Evolutionary conservation across 2,797 vertebrate species (phyloP), one percentile per base, ranked within the genome.

Genomic region (Melanotaenia nigrans): DNA sequence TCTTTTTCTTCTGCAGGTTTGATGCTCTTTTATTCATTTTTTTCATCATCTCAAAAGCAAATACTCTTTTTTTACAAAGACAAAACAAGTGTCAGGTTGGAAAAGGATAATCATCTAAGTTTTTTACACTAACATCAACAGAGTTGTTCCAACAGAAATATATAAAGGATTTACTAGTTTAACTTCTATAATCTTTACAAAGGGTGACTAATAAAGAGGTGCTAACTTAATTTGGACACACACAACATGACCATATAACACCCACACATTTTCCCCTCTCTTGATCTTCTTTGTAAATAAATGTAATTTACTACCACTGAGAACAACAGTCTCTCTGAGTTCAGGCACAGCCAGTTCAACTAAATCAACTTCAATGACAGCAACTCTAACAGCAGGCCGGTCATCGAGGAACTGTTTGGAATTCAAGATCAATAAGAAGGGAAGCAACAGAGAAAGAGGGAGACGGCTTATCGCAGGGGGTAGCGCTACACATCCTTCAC

Each of bases 221-320:
- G 53, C 53, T 0, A 10, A 49, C 28, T 72, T 47, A 22, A 24
- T 71, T 78, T 74, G 61, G 65, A 70, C 56, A 60, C 14, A 11
- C 45, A 49, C 55, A 65, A 53, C 56, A 47, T 45, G 42, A 59
- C 22, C 65, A 70, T 56, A 85, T 82, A 80, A 81, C 61, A 62
- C 38, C n/a, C 71, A 51, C 74, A 75, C 68, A 68, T 68, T 69
- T 59, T 38, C 65, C 40, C 56, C 60, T 36, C 65, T 73, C 68
- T 22, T 55, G 70, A 73, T 77, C 54, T 38, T 62, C 70, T 77
- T 78, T 70, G 77, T 90, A 86, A 87, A 88, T 85, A 85, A 85
- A 84, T 78, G 67, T 85, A 87, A 90, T 90, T 89, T 92, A 90
- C 63, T 65, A 82, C 82, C 73, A 20, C 73, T 40, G 76, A 86